These are phyloP conservation scores for Hyla sarda DNA, from an alignment of 2,113 vertebrate species.

Conservation along the genomic window DNA sequence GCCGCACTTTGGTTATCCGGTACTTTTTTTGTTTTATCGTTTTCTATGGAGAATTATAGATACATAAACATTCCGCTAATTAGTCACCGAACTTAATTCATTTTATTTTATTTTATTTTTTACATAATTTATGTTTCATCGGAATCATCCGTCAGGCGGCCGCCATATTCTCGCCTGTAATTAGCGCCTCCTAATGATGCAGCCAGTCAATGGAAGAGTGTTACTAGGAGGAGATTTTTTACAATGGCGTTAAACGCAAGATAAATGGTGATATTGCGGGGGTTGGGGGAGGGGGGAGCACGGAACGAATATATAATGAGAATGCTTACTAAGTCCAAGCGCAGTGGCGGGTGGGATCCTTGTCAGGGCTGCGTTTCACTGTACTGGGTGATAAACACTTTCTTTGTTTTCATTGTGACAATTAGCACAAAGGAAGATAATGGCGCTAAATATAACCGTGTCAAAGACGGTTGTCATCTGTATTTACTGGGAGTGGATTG, in stretches of 20 bases:
- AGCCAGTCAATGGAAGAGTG: neutral
- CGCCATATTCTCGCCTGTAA: conserved; percentile 13
- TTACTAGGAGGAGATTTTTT: conserved; percentile 5
- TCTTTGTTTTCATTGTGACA: neutral
- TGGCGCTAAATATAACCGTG: neutral
- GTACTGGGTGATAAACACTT: neutral
- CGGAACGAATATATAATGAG: neutral
- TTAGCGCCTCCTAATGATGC: conserved; percentile 26
- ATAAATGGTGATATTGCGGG: neutral
- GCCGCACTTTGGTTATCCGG: neutral
- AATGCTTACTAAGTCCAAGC: neutral
- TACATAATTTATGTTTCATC: conserved; percentile 1
- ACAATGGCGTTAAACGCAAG: neutral
- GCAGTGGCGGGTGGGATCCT: too few relatives aligned
- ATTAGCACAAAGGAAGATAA: neutral
- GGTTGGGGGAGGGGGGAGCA: neutral
- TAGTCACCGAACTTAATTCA: conserved; percentile 26
- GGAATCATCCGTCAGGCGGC: conserved; percentile 10
- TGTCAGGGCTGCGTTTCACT: neutral
- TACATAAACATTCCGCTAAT: conserved; percentile 25
- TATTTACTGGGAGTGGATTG: too few relatives aligned
- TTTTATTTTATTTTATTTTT: neutral
- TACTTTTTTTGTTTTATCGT: neutral
- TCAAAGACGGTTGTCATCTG: neutral
- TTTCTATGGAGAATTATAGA: neutral